Evolutionary conservation across 2,888 invertebrate genomes (phyloP).

Genomic region (Drosophila multiciliata): DNA sequence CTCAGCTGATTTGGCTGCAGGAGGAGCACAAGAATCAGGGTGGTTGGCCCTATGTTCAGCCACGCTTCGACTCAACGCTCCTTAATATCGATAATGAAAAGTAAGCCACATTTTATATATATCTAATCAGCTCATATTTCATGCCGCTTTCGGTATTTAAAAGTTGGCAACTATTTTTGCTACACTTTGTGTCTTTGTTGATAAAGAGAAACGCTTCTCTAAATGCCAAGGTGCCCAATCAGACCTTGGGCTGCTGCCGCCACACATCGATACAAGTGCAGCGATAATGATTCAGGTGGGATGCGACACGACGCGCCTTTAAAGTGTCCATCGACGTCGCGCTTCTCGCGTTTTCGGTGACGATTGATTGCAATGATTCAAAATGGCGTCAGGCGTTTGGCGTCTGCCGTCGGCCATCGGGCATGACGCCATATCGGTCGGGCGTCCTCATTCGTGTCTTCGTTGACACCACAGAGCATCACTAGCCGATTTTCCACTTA

Average conservation of each 20-base stretch:
- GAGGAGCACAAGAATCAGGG: slow-evolving; percentile 96
- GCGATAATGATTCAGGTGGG: slow-evolving; percentile 71
- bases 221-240: slow-evolving; percentile 71
- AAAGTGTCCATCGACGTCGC: slow-evolving; percentile 63
- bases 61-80: slow-evolving; percentile 89
- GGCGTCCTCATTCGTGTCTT: slow-evolving; percentile 30
- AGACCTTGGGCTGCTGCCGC: slow-evolving; percentile 61
- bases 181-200: not conserved
- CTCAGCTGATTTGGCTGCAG: slow-evolving; percentile 90
- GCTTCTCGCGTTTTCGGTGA: slow-evolving; percentile 36
- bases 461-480: slow-evolving; percentile 25
- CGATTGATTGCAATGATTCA: slow-evolving; percentile 50
- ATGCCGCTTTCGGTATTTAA: not conserved
- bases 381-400: slow-evolving; percentile 48
- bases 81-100: slow-evolving; percentile 70
- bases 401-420: slow-evolving; percentile 30
- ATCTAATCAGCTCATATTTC: slow-evolving; percentile 5
- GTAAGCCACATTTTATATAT: slow-evolving; percentile 46
- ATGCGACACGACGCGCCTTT: slow-evolving; percentile 62
- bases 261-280: slow-evolving; percentile 10
- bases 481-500: slow-evolving; percentile 40
- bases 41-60: slow-evolving; percentile 90
- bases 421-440: slow-evolving; percentile 54
- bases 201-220: slow-evolving; percentile 7
- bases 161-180: slow-evolving; percentile 4